Percentiles rank a stretch among this genome's conserved stretches.
Evolutionary conservation across 1,140 invertebrate genomes (phyloP).

Genomic region (Trichonephila clavata): DNA sequence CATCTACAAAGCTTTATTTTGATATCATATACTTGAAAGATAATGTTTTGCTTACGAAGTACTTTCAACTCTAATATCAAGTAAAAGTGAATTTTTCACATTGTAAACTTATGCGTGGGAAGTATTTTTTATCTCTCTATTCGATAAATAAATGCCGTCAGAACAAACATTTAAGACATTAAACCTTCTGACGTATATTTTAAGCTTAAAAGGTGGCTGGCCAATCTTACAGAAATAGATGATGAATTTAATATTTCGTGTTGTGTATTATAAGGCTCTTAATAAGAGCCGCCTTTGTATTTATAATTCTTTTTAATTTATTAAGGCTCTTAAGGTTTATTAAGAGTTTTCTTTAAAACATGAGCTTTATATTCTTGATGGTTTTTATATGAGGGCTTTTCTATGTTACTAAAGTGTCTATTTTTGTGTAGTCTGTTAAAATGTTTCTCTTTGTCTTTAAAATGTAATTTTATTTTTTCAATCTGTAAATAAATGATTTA

Average conservation of each 20-base stretch:
- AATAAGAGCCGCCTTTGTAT: not conserved
- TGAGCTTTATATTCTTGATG: not conserved
- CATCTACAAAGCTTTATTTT: too few species aligned
- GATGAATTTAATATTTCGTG: not conserved
- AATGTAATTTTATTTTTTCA: not conserved
- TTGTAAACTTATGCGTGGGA: too few species aligned
- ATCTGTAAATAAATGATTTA: not conserved
- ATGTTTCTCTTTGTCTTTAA: not conserved
- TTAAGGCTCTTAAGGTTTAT: not conserved
- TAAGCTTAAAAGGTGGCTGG: slow-evolving; percentile 11
- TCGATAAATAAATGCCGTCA: not conserved
- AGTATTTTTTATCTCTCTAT: too few species aligned
- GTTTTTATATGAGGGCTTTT: slow-evolving; percentile 1
- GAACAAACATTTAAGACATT: not conserved
- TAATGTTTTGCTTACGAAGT: too few species aligned
- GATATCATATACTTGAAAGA: too few species aligned
- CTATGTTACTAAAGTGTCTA: not conserved
- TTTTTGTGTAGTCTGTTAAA: not conserved
- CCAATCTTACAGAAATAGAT: not conserved
- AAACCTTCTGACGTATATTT: not conserved
- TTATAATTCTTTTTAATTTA: slow-evolving; percentile 5
- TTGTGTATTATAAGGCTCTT: not conserved
- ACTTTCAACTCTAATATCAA: too few species aligned
- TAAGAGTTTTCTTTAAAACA: not conserved
- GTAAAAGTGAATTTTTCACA: too few species aligned